Evolutionary conservation across 2,797 vertebrate genomes (phyloP).

Genomic region (Neomorphus geoffroyi): DNA sequence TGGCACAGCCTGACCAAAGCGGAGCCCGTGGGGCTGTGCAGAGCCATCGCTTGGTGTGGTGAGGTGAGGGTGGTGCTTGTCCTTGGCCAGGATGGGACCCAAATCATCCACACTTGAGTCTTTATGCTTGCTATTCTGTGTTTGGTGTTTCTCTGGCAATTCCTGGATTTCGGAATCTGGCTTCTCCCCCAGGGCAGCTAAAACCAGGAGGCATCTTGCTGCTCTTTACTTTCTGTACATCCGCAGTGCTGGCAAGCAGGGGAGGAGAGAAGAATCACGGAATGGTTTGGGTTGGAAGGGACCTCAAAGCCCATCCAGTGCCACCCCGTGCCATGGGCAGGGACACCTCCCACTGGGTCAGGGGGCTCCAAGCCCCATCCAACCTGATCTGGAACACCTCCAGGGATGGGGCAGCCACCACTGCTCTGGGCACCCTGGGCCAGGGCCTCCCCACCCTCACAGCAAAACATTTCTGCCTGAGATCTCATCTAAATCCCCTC

Average conservation of each 20-base stretch:
- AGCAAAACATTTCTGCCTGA: too few relatives aligned
- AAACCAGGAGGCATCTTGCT: background rate
- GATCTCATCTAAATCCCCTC: too few relatives aligned
- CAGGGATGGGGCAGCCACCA: too few relatives aligned
- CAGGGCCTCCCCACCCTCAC: too few relatives aligned
- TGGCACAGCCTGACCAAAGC: background rate
- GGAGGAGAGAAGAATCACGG: too few relatives aligned
- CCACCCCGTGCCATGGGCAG: too few relatives aligned
- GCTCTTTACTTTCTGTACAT: background rate
- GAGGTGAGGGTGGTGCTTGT: background rate
- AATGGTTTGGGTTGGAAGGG: too few relatives aligned
- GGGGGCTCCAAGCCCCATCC: too few relatives aligned
- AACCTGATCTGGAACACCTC: too few relatives aligned
- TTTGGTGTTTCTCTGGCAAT: background rate
- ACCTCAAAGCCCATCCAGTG: too few relatives aligned
- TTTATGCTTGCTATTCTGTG: rapidly evolving
- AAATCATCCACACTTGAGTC: background rate
- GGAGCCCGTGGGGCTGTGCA: rapidly evolving
- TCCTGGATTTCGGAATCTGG: background rate
- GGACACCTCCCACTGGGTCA: too few relatives aligned
- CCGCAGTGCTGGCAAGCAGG: rapidly evolving
- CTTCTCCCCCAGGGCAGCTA: background rate
- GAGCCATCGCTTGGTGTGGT: rapidly evolving
- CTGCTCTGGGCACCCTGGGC: too few relatives aligned
- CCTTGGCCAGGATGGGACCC: background rate